Conservation (phyloP, 2,113 vertebrate species). For the Oceanites oceanicus region DNA sequence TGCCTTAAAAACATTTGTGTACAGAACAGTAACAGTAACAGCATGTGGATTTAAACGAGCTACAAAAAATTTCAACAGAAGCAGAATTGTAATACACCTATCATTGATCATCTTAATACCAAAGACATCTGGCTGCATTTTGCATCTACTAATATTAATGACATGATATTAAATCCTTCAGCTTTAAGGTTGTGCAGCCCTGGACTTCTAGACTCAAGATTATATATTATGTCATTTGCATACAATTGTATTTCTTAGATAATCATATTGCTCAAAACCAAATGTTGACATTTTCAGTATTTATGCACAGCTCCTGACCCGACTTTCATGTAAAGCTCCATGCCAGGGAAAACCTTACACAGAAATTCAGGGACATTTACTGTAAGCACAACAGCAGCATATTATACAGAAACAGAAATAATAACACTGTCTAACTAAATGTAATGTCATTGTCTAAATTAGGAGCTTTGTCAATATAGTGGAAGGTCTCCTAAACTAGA, state of each 20-base stretch:
- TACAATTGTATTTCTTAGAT: neutral
- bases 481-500: neutral
- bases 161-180: neutral
- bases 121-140: neutral
- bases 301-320: neutral
- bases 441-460: neutral
- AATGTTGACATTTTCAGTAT: neutral
- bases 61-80: neutral
- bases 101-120: neutral
- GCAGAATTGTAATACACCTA: neutral
- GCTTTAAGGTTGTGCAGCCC: neutral
- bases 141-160: neutral
- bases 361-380: neutral
- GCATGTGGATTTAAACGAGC: slow-evolving; percentile 36
- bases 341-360: neutral
- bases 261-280: neutral
- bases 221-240: neutral
- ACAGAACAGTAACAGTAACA: neutral
- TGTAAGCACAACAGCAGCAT: slow-evolving; percentile 19
- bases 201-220: neutral
- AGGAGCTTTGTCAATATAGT: neutral
- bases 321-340: neutral
- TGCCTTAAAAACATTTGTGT: neutral
- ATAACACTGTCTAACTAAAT: neutral
- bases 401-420: neutral